Base-by-base conservation (phyloP, 2,113 vertebrate genomes). In the Loxodonta africana region DNA sequence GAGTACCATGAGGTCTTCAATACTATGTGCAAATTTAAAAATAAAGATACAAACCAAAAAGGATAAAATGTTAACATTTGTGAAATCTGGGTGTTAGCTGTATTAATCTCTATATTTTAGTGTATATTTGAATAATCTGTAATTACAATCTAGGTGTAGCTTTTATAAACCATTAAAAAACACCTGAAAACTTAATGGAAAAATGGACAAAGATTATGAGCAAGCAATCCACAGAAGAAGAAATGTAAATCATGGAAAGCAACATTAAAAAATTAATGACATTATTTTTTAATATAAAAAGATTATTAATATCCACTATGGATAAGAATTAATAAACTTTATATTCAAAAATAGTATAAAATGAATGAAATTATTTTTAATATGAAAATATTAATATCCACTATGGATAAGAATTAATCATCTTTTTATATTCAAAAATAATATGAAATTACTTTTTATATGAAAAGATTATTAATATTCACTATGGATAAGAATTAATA, bases 11-110 rank as follows among this genome's bases (percentile, higher is more conserved):
- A 41, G 3, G 11, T 23, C 18, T 86, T 91, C 80, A 88, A 67
- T 5, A 83, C 3, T 12, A 93, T 62, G 8, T 26, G 11, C 21
- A 93, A 76, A 83, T 84, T 76, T 80, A 69, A 92, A 91, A 96
- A 87, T 83, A 67, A 92, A 90, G 20, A n/a, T n/a, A 77, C 69
- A n/a, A 41, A 80, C 48, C 7, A 62, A 94, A 89, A 90, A 48
- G 57, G 44, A 20, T 9, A 41, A 80, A 63, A 57, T 57, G 11
- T 71, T 67, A 93, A 83, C 51, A 82, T 67, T 67, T 8, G 37
- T 71, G 15, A 92, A 86, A 93, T 62, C 23, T 62, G 51, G 46
- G 8, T 74, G 46, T n/a, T 81, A 85, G 37, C 20, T 82, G 4
- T 77, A 77, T 85, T 93, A 77, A 82, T 63, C 20, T 69, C 57